A percentile compares a stretch with the other conserved stretches of the same genome.
phyloP scores from a whole-genome alignment of 2,797 vertebrate species.

The Centropyge bicolor region DNA sequence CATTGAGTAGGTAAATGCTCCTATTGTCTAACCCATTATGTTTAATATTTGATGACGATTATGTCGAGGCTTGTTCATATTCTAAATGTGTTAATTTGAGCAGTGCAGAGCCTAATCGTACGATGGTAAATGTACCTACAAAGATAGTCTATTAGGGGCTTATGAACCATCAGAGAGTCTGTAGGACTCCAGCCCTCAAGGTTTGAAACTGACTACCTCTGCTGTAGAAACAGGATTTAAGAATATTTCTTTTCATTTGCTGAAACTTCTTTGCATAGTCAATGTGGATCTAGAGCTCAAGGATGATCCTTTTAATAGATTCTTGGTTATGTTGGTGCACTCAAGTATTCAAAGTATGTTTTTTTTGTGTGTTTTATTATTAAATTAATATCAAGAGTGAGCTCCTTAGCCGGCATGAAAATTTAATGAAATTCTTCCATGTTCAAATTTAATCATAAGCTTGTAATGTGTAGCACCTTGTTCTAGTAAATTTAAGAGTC shows the following conservation, averaged over 20 bases:
- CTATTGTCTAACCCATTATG: not conserved
- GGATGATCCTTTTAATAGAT: not conserved
- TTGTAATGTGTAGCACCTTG: constrained; percentile 12
- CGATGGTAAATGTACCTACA: constrained; percentile 17
- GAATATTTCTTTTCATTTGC: constrained; percentile 10
- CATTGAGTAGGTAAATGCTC: not conserved
- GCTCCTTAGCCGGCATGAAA: not conserved
- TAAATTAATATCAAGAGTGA: not conserved
- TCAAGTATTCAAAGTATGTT: not conserved
- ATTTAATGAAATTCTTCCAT: not conserved
- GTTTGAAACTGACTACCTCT: constrained; percentile 15
- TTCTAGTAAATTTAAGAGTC: not conserved
- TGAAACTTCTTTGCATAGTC: constrained; percentile 7
- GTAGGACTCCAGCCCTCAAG: constrained; percentile 13
- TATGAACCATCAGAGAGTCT: constrained; percentile 27
- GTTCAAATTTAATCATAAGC: not conserved
- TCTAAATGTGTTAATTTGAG: constrained; percentile 6
- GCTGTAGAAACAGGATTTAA: constrained; percentile 7
- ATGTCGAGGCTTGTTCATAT: constrained; percentile 12
- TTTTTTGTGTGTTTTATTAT: not conserved
- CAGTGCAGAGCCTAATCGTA: constrained; percentile 8
- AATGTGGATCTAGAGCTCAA: constrained; percentile 3
- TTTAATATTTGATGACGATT: constrained; percentile 8
- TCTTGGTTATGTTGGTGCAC: constrained; percentile 5
- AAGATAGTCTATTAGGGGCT: constrained; percentile 32